Conservation (phyloP, 1,140 invertebrate species). For the Drosophila rhopaloa region DNA sequence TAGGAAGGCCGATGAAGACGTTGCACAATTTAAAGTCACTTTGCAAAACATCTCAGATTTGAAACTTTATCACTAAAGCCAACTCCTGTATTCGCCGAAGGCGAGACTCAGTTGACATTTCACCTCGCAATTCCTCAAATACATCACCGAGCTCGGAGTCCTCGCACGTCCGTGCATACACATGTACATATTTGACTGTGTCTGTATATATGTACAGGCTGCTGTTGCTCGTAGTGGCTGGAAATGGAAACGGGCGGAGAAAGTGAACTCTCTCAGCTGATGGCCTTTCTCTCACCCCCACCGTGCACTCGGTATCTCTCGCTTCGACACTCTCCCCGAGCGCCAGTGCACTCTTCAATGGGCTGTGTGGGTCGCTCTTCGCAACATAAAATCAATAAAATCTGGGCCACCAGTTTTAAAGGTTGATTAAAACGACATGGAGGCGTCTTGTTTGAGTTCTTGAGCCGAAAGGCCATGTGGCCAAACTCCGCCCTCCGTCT, state of each 20-base stretch:
- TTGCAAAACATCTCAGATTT: not conserved
- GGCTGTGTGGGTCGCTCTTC: conserved; percentile 38
- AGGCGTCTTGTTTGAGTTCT: conserved; percentile 25
- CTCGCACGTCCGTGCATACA: not conserved
- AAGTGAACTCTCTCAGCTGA: conserved; percentile 41
- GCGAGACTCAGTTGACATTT: conserved; percentile 2
- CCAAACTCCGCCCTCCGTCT: not conserved
- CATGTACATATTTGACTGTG: not conserved
- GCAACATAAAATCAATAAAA: conserved; percentile 73
- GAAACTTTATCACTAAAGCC: not conserved
- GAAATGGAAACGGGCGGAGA: conserved; percentile 19
- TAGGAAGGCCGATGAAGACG: no score
- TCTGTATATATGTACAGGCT: conserved; percentile 1
- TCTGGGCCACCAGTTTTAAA: conserved; percentile 76
- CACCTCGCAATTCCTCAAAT: not conserved
- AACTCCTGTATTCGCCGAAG: conserved; percentile 1
- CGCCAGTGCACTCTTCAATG: conserved; percentile 18
- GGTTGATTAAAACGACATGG: conserved; percentile 72
- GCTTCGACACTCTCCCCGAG: conserved; percentile 1
- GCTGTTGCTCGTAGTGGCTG: conserved; percentile 29
- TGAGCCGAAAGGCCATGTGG: not conserved
- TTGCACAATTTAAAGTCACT: not conserved
- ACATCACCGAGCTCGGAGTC: conserved; percentile 4
- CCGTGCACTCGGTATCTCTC: conserved; percentile 9
- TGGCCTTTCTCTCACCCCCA: conserved; percentile 27